Conservation (phyloP, 2,113 vertebrate genomes). For the Dasypus novemcinctus region DNA sequence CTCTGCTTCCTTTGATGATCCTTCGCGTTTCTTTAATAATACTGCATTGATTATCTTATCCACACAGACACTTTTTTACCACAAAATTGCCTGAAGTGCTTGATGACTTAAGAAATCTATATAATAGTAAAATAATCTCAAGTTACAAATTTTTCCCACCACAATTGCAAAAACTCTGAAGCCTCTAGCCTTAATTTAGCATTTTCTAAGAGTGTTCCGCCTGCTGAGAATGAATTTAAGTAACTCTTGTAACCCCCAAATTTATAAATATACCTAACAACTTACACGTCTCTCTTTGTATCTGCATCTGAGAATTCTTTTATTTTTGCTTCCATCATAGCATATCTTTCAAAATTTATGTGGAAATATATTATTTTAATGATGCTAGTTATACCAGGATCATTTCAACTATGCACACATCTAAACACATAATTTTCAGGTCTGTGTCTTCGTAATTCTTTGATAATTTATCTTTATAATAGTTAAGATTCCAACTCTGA, state of each 20-base stretch:
- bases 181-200: not conserved
- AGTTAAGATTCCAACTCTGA: not conserved
- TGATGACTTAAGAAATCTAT: not conserved
- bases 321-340: not conserved
- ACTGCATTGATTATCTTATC: not conserved
- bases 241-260: not conserved
- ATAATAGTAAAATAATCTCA: not conserved
- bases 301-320: not conserved
- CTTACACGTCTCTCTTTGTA: not conserved
- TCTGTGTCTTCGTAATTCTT: not conserved
- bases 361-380: not conserved
- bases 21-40: not conserved
- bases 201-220: not conserved
- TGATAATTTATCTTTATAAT: not conserved
- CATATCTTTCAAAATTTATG: not conserved
- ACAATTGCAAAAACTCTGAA: not conserved
- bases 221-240: not conserved
- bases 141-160: not conserved
- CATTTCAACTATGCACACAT: not conserved
- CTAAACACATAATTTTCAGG: not conserved
- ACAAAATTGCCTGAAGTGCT: not conserved
- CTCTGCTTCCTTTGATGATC: not conserved
- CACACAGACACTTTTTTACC: not conserved
- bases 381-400: not conserved
- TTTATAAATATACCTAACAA: not conserved